A percentile compares a stretch with the other conserved stretches of the same genome.
Conservation (phyloP, 1,140 invertebrate genomes). For the Cotesia vestalis region DNA sequence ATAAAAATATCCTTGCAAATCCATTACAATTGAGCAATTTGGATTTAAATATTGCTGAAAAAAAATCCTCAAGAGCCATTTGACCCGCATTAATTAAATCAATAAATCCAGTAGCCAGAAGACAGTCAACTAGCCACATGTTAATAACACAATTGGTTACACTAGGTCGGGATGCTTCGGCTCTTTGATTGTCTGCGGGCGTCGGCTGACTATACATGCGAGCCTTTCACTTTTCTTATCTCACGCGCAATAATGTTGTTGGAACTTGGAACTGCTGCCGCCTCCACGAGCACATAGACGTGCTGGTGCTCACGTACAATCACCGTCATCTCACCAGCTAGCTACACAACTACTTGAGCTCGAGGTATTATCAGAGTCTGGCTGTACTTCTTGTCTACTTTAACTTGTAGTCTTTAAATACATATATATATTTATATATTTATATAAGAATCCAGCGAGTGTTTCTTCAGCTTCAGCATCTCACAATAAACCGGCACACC, state of each 20-base stretch:
- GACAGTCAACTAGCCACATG: neutral
- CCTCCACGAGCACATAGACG: neutral
- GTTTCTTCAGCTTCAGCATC: neutral
- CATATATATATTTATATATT: too few relatives aligned
- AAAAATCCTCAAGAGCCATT: too few relatives aligned
- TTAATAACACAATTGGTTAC: slow-evolving; percentile 40
- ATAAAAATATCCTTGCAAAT: too few relatives aligned
- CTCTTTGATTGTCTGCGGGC: neutral
- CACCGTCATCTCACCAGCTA: neutral
- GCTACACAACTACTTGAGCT: neutral
- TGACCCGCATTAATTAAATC: too few relatives aligned
- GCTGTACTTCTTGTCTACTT: neutral
- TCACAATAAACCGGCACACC: slow-evolving; percentile 34
- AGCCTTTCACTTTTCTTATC: slow-evolving; percentile 60
- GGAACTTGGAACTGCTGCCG: neutral
- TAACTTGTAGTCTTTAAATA: neutral
- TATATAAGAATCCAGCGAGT: neutral
- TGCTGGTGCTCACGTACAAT: neutral
- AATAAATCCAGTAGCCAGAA: too few relatives aligned
- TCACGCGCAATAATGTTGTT: slow-evolving; percentile 35
- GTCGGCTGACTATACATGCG: slow-evolving; percentile 26
- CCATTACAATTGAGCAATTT: too few relatives aligned
- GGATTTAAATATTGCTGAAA: too few relatives aligned
- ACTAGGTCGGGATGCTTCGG: slow-evolving; percentile 55
- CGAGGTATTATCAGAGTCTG: too few relatives aligned